Evolutionary conservation across 2,888 invertebrate genomes (phyloP).

Genomic region (Cephus spinipes): DNA sequence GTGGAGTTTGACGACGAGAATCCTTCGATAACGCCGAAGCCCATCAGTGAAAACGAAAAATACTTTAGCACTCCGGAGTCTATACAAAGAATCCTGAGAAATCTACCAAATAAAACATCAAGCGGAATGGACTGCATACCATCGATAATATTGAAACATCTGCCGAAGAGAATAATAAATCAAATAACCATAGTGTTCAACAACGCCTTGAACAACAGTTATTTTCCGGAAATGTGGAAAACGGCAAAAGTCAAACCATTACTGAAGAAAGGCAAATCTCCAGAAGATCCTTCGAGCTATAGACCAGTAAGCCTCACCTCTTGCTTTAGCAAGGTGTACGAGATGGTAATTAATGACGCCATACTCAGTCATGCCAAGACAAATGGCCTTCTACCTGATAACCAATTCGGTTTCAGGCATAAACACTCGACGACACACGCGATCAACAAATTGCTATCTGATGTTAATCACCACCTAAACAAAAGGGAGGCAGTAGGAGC

Average conservation of each 20-base stretch:
- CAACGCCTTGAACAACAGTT: slow-evolving; percentile 10
- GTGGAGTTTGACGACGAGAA: neutral
- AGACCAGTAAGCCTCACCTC: slow-evolving; percentile 28
- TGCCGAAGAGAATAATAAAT: slow-evolving; percentile 9
- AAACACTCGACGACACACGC: slow-evolving; percentile 24
- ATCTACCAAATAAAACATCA: slow-evolving; percentile 28
- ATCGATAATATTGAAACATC: slow-evolving; percentile 24
- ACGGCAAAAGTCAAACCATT: slow-evolving; percentile 20
- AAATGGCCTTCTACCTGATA: slow-evolving; percentile 17
- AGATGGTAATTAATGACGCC: slow-evolving; percentile 11
- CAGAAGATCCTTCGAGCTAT: slow-evolving; percentile 21
- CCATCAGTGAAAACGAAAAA: neutral
- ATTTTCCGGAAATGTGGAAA: slow-evolving; percentile 26
- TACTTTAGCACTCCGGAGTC: neutral
- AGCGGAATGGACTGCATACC: slow-evolving; percentile 24
- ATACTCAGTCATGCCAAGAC: neutral
- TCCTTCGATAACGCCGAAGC: neutral
- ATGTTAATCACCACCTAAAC: neutral
- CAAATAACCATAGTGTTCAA: slow-evolving; percentile 18
- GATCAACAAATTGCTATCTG: slow-evolving; percentile 19
- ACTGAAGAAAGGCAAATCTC: slow-evolving; percentile 13
- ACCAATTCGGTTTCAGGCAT: slow-evolving; percentile 25
- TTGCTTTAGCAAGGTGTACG: slow-evolving; percentile 21
- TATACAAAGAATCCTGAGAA: slow-evolving; percentile 8
- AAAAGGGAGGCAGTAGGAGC: slow-evolving; percentile 18